phyloP scores from a whole-genome alignment of 2,797 vertebrate genomes.

The Oceanodroma leucorhoa region DNA sequence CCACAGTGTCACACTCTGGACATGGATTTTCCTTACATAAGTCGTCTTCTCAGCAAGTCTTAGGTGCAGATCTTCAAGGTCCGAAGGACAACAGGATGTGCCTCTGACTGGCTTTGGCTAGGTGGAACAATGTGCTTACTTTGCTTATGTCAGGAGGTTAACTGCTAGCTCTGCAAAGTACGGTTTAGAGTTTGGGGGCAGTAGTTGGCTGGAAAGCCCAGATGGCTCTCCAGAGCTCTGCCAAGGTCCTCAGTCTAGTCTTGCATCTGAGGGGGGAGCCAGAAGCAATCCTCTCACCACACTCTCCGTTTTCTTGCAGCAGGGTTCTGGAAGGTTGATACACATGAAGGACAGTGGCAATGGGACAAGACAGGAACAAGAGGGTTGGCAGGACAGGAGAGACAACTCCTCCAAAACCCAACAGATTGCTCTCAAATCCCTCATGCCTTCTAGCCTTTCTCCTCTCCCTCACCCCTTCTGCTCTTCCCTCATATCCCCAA shows the following conservation, averaged over 20 bases:
- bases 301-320: not conserved
- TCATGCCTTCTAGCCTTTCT: not conserved
- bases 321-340: not conserved
- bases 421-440: not conserved
- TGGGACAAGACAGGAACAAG: not conserved
- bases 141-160: not conserved
- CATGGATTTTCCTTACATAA: not conserved
- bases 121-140: not conserved
- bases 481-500: not conserved
- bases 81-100: not conserved
- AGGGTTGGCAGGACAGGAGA: not conserved
- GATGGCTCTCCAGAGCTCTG: not conserved
- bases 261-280: not conserved
- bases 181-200: not conserved
- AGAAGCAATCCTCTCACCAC: not conserved
- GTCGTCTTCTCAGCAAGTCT: not conserved
- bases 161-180: not conserved
- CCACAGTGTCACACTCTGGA: not conserved
- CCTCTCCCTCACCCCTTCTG: rapidly evolving
- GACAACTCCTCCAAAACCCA: not conserved
- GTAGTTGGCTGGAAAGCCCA: not conserved
- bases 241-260: not conserved
- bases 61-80: not conserved
- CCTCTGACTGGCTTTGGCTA: not conserved
- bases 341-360: not conserved